phyloP scores from a whole-genome alignment of 2,797 vertebrate genomes.

The Labroides dimidiatus region DNA sequence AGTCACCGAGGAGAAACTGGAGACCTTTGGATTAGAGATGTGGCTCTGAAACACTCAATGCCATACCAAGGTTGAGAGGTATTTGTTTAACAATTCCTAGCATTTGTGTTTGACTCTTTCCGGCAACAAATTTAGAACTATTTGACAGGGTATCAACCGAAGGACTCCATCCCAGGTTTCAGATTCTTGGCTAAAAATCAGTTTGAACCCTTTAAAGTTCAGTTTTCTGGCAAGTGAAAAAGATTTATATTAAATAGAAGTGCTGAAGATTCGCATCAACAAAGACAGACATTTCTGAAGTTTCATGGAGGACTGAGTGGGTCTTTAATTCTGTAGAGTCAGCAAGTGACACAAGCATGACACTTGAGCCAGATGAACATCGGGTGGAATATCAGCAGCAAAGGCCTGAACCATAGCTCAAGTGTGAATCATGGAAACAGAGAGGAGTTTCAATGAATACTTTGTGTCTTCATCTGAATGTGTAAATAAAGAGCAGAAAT shows the following conservation, averaged over 20 bases:
- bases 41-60: slow-evolving; percentile 31
- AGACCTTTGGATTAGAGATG: slow-evolving; percentile 56
- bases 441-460: slow-evolving; percentile 3
- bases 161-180: not conserved
- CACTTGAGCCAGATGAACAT: slow-evolving; percentile 45
- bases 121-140: slow-evolving; percentile 9
- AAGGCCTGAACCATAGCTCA: slow-evolving; percentile 56
- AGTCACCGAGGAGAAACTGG: slow-evolving; percentile 64
- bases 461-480: slow-evolving; percentile 16
- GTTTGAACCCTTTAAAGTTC: not conserved
- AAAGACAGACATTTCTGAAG: slow-evolving; percentile 32
- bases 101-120: slow-evolving; percentile 22
- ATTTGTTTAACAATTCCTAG: slow-evolving; percentile 18
- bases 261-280: slow-evolving; percentile 17
- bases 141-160: not conserved
- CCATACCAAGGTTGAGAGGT: slow-evolving; percentile 10
- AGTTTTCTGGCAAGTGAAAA: slow-evolving; percentile 8
- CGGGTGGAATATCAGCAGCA: slow-evolving; percentile 16
- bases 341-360: slow-evolving; percentile 18
- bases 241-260: not conserved
- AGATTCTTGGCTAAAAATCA: not conserved
- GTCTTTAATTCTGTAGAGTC: slow-evolving; percentile 58
- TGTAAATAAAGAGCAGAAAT: slow-evolving; percentile 36
- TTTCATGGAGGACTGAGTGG: slow-evolving; percentile 30
- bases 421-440: slow-evolving; percentile 63